Percentiles rank a stretch among this genome's conserved stretches.
Evolutionary conservation across 2,797 vertebrate genomes (phyloP).

Genomic region (Rhinella marina): DNA sequence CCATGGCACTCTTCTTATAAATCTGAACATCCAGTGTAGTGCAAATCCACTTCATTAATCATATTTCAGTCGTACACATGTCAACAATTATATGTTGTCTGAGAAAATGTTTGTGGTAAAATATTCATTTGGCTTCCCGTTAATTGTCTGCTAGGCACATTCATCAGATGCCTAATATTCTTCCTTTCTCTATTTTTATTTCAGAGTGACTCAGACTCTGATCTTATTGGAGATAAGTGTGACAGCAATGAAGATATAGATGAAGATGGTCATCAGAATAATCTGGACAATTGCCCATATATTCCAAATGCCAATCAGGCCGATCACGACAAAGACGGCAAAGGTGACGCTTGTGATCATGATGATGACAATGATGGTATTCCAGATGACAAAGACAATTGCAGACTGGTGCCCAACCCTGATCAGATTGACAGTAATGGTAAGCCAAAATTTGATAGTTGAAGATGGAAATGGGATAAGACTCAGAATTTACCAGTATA

Average conservation of each 20-base stretch:
- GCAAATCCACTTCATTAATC: not conserved
- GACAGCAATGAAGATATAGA: constrained; percentile 99
- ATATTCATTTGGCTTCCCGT: not conserved
- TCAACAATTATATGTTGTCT: not conserved
- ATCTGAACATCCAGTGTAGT: not conserved
- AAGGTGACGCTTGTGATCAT: constrained; percentile 96
- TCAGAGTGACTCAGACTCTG: constrained; percentile 93
- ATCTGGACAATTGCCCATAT: constrained; percentile 98
- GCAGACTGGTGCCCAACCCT: constrained; percentile 89
- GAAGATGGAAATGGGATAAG: not conserved
- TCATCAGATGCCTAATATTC: not conserved
- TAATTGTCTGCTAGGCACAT: not conserved
- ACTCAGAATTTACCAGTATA: not conserved
- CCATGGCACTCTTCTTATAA: not conserved
- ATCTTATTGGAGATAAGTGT: constrained; percentile 92
- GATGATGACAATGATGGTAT: constrained; percentile 97
- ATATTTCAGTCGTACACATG: not conserved
- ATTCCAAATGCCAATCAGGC: constrained; percentile 97
- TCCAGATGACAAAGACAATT: constrained; percentile 97
- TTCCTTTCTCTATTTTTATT: not conserved
- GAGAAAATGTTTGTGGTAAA: not conserved
- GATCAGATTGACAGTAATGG: constrained; percentile 94
- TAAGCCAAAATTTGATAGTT: constrained; percentile 69
- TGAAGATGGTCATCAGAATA: constrained; percentile 98
- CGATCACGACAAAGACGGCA: constrained; percentile 97